These are phyloP conservation scores for Ectobius pallidus DNA, from an alignment of 2,888 invertebrate genomes.

Conservation along the genomic window DNA sequence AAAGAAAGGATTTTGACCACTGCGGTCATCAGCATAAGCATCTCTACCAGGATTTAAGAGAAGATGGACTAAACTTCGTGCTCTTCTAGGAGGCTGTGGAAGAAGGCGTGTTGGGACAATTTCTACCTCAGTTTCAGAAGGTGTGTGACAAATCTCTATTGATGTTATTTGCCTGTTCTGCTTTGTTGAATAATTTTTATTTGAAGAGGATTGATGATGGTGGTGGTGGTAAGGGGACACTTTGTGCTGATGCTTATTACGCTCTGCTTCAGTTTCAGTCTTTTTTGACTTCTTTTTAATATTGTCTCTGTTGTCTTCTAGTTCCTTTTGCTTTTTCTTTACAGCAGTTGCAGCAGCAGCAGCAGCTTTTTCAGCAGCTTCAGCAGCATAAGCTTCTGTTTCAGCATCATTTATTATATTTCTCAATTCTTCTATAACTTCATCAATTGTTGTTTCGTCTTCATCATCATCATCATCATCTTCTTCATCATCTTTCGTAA, in stretches of 20 bases:
- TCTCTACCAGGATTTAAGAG: conserved; percentile 66
- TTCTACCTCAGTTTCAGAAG: conserved; percentile 60
- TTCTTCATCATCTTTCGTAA: conserved; percentile 69
- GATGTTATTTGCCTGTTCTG: not conserved
- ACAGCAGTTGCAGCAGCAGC: not conserved
- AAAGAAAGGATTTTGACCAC: conserved; percentile 37
- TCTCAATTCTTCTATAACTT: conserved; percentile 83
- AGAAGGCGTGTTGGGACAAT: conserved; percentile 79
- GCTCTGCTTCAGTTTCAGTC: conserved; percentile 26
- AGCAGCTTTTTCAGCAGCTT: conserved; percentile 33
- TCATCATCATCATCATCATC: conserved; percentile 63
- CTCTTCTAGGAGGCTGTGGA: conserved; percentile 80
- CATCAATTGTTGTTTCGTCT: conserved; percentile 83
- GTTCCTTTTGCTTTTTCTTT: conserved; percentile 29
- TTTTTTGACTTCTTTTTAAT: conserved; percentile 36
- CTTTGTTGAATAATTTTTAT: not conserved
- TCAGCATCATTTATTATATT: conserved; percentile 87
- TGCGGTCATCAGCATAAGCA: conserved; percentile 53
- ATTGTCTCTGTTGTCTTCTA: conserved; percentile 30
- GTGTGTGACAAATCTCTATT: not conserved
- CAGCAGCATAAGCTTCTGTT: conserved; percentile 61
- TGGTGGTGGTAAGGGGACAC: conserved; percentile 2
- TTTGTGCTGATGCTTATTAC: conserved; percentile 15
- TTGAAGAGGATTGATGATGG: conserved; percentile 1
- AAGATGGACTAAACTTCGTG: conserved; percentile 72